Evolutionary conservation across 53 echinoderm and acorn worm species (phyloP), one percentile per base, ranked within the genome.

Genomic region (Paracentrotus lividus): DNA sequence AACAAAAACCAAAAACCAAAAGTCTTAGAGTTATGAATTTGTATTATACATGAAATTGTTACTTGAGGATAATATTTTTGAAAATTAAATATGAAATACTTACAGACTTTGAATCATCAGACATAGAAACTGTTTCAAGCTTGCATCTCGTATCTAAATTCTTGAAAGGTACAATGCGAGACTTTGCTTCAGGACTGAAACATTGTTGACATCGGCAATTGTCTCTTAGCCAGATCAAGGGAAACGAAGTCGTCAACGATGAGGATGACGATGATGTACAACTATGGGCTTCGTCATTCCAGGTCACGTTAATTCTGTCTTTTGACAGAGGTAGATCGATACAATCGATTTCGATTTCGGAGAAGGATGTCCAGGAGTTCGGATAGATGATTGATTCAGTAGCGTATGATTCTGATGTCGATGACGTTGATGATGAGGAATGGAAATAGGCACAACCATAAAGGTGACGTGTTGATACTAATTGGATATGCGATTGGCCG

Each of bases 201-300:
- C 90, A 90, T 27, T 68, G 8, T 2, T 49, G 68, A 53, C 90
- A 90, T 72, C 90, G 90, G 34, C 90, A 90, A 75, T 90, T 90
- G 56, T 90, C 90, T 53, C 90, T 68, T 20, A 90, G 72, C 90
- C 90, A 90, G 15, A 68, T 21, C 42, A 89, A 42, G 9, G 89
- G 89, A 57, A 86, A 86, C 54, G 86, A 86, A 13, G 86, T 55
- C 8, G 86, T 55, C 56, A 3, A 34, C 0, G 86, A 31, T 36
- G 86, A 86, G 9, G 56, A 55, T 5, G 85, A 6, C 15, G 51
- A 49, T 27, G 85, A 49, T 5, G 86, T n/a, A 18, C 55, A 36
- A 5, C 3, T 40, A 23, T 43, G 0, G n/a, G 38, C 12, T 9
- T 36, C 29, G 8, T 42, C 45, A 23, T 57, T 34, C 89, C 89